A percentile compares a stretch with the other conserved stretches of the same genome.
phyloP scores from a whole-genome alignment of 2,113 vertebrate species.

The Thinocorus orbignyianus region DNA sequence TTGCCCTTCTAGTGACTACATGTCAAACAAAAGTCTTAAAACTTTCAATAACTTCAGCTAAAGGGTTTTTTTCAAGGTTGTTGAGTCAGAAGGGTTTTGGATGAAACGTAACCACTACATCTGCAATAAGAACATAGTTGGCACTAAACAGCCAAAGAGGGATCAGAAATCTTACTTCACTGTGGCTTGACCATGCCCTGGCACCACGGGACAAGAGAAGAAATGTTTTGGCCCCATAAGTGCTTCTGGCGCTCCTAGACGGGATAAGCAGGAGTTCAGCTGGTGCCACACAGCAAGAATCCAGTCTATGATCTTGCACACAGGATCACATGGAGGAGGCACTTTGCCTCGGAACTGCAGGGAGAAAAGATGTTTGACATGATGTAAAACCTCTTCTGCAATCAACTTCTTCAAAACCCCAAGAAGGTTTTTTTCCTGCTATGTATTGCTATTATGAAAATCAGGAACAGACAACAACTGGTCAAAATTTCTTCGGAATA shows the following conservation, averaged over 20 bases:
- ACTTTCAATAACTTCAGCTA: neutral
- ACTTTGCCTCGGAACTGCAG: constrained; percentile 80
- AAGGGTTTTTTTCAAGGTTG: neutral
- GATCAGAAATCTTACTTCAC: constrained; percentile 80
- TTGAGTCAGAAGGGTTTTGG: neutral
- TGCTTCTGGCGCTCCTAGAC: constrained; percentile 88
- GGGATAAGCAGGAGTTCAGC: constrained; percentile 91
- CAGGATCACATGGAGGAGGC: constrained; percentile 77
- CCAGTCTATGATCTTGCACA: constrained; percentile 84
- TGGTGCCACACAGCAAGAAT: constrained; percentile 89
- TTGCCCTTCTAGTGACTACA: neutral
- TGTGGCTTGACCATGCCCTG: constrained; percentile 78
- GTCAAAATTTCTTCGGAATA: neutral
- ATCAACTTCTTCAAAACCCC: neutral
- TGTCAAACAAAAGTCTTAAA: neutral
- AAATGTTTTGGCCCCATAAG: constrained; percentile 90
- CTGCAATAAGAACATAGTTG: neutral
- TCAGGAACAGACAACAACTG: neutral
- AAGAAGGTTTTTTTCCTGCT: neutral
- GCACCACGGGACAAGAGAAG: constrained; percentile 88
- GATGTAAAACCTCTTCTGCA: constrained; percentile 46
- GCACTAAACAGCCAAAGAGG: neutral
- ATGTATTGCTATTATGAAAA: neutral
- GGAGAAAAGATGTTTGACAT: constrained; percentile 50
- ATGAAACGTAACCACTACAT: neutral